These are phyloP conservation scores for Xestia sexstrigata DNA, from an alignment of 2,888 invertebrate species.

Conservation along the genomic window DNA sequence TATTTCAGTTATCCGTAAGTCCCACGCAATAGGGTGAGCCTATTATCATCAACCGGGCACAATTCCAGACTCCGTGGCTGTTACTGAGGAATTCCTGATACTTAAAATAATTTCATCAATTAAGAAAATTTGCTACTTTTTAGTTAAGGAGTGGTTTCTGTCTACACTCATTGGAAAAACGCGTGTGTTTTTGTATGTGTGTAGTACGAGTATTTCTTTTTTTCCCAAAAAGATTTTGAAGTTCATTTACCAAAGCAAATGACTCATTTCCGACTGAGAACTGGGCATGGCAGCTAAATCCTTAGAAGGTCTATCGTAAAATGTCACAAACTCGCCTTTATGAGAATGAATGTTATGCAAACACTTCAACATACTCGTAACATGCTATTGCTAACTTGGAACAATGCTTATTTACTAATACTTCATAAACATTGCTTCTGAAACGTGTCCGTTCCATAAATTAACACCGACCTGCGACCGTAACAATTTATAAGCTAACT, in stretches of 20 bases:
- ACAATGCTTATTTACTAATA: slow-evolving; percentile 38
- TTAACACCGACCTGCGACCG: slow-evolving; percentile 21
- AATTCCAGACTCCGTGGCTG: too few relatives aligned
- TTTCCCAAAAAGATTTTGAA: not conserved
- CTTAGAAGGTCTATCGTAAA: not conserved
- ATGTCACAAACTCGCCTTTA: not conserved
- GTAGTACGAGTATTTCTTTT: not conserved
- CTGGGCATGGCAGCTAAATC: not conserved
- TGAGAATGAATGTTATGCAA: not conserved
- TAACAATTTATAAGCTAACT: slow-evolving; percentile 8
- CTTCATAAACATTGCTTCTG: slow-evolving; percentile 8
- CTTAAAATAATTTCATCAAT: too few relatives aligned
- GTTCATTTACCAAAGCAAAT: not conserved
- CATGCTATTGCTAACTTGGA: slow-evolving; percentile 8
- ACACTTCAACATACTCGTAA: slow-evolving; percentile 1
- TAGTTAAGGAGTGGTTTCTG: too few relatives aligned
- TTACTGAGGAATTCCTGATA: too few relatives aligned
- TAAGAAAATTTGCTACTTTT: too few relatives aligned
- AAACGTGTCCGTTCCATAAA: slow-evolving; percentile 42
- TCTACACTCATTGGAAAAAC: not conserved
- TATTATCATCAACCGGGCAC: too few relatives aligned
- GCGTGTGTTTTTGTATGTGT: not conserved
- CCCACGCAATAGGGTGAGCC: too few relatives aligned
- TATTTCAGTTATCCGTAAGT: too few relatives aligned
- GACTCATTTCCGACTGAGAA: not conserved